phyloP scores from a whole-genome alignment of 1,140 invertebrate species.

The Condylostylus longicornis region DNA sequence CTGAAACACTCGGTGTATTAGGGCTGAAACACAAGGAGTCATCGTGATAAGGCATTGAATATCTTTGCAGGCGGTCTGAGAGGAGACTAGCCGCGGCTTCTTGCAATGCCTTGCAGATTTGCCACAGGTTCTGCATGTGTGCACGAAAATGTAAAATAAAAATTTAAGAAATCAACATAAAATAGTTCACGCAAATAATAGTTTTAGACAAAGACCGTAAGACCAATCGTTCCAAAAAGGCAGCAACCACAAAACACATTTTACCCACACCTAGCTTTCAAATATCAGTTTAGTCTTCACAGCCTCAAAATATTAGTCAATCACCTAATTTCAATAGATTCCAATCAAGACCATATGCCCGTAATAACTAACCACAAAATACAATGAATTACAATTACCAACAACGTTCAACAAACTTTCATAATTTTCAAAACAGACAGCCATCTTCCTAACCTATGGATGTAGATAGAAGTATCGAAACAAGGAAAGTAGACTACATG shows the following conservation, averaged over 20 bases:
- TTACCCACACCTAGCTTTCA: not conserved
- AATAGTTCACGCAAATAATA: no score
- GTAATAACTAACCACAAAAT: not conserved
- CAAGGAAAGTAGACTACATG: constrained; percentile 9
- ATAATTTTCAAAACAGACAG: no score
- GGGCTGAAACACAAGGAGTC: not conserved
- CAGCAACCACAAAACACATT: not conserved
- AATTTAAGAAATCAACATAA: not conserved
- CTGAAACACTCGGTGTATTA: not conserved
- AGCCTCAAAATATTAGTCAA: not conserved
- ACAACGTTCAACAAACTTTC: no score
- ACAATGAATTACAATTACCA: no score
- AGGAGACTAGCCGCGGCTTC: constrained; percentile 6
- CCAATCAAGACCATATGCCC: not conserved
- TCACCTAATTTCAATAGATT: not conserved
- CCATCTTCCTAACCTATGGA: constrained; percentile 10
- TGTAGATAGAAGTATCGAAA: constrained; percentile 5
- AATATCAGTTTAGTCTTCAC: no score
- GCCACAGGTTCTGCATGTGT: not conserved
- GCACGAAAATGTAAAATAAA: not conserved
- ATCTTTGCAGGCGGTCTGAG: constrained; percentile 7
- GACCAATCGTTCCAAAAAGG: no score
- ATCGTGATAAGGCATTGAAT: constrained; percentile 6
- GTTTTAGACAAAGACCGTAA: no score
- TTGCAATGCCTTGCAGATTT: constrained; percentile 5